Evolutionary conservation across 2,113 vertebrate genomes (phyloP), one percentile per base, ranked within the genome.

Genomic region (Peucedramus taeniatus): DNA sequence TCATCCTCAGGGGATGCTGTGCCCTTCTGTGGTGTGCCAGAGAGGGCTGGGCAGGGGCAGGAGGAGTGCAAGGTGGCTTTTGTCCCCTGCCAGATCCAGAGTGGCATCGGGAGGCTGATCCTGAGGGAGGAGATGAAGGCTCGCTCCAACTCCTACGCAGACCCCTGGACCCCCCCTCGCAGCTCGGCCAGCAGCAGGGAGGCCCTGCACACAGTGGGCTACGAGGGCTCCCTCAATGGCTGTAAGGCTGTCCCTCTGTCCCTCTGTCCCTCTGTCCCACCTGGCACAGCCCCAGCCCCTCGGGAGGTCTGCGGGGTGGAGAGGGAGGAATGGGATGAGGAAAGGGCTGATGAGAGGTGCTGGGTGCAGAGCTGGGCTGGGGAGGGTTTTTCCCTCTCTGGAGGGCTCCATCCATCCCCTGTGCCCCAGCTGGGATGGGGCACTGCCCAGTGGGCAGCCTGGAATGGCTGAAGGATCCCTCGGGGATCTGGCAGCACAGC

Each of bases 91-190:
- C 93, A 99, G 99, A 98, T 99, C 97, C 99, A 99, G 98, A 99
- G 99, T 9, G 98, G 99, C 86, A 99, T 99, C 8, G 99, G 99
- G 87, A 98, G 99, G 96, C 97, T 99, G 98, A 99, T 99, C 97
- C 98, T 99, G 91, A 99, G 99, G 98, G 99, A 99, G 96, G 99
- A 99, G 98, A 99, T 99, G 99, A 99, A 99, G 98, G 99, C 99
- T 51, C 98, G 99, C 68, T 99, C 99, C 68, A 98, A 98, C 98
- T 99, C 99, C 95, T 99, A 99, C 45, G 98, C 99, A 21, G 99
- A 99, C 95, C 99, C 99, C 95, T 99, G 99, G 99, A 99, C 99
- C 5, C 99, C 99, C 10, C 98, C 98, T 4, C 98, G 99, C 95
- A 99, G 99, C 98, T 99, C 99, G 15, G 97, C 99, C 63, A 98